Conservation (phyloP, 2,113 vertebrate species). For the Limnothrissa miodon region DNA sequence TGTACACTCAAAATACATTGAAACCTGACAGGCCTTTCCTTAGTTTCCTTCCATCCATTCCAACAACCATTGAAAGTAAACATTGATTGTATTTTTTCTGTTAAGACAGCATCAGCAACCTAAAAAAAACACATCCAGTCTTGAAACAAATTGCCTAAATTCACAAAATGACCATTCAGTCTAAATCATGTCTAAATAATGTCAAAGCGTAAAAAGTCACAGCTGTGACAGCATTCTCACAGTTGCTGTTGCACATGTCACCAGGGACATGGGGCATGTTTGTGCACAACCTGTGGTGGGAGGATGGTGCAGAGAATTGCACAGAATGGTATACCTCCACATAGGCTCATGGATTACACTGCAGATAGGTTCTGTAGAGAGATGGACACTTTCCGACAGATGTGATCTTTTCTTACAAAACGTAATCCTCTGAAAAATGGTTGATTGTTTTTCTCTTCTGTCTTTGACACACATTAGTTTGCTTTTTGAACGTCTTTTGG, state of each 20-base stretch:
- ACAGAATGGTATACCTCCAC: neutral
- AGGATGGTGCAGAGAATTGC: neutral
- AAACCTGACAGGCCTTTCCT: neutral
- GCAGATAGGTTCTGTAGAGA: neutral
- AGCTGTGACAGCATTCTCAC: neutral
- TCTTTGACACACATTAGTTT: neutral
- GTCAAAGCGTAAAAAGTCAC: neutral
- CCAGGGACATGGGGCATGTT: conserved; percentile 5
- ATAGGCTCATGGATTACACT: neutral
- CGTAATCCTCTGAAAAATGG: neutral
- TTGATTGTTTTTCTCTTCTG: neutral
- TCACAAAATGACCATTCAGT: neutral
- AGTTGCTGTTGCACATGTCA: neutral
- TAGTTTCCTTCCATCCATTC: neutral
- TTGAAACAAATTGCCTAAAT: neutral
- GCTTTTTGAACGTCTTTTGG: neutral
- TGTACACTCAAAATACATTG: neutral
- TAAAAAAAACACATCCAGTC: neutral
- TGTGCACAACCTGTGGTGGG: neutral
- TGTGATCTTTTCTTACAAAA: neutral
- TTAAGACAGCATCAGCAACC: neutral
- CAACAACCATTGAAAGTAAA: neutral
- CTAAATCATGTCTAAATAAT: neutral
- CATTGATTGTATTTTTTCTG: neutral
- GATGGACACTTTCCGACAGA: neutral